Evolutionary conservation across 1,140 invertebrate species (phyloP), one percentile per base, ranked within the genome.

Genomic region (Drosophila sechellia): DNA sequence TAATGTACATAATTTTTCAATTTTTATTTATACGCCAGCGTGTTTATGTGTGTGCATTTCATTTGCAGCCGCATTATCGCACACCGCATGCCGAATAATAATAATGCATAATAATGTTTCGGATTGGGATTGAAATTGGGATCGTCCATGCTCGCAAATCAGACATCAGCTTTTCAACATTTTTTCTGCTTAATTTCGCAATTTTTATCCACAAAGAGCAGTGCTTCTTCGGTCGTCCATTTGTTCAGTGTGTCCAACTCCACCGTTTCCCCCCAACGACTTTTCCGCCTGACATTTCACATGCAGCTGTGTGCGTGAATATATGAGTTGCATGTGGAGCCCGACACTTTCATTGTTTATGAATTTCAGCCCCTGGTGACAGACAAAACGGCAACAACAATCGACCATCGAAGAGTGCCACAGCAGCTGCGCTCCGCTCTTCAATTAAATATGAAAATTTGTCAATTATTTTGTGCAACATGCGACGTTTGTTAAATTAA

Each of bases 371-470:
- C 81, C 83, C 81, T 71, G 64, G 64, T 81, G 83, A 86, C 81
- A 87, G 83, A 75, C 71, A 60, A 72, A 72, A 72, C 52, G 52
- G 71, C 71, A 75, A 42, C 49, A 49, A 31, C 48, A 22, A 22
- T 63, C 52, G 48, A 4, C 76, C 39, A 31, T 31, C 6, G 31
- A 31, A 31, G 31, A 63, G 40, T 56, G 71, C 53, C 61, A 66
- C 59, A 50, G 58, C 83, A 87, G 83, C 83, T 87, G 83, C 64
- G 76, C 71, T 75, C 42, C 79, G 59, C 79, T 86, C 79, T 71
- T 89, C 85, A 89, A 89, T 89, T 89, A 89, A 89, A 89, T 89
- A 89, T 89, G 84, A 89, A 89, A 89, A 89, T 89, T 89, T 89
- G 84, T 89, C 84, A 89, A 89, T 89, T 89, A 89, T 89, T 89